Percentiles rank a stretch among this genome's conserved stretches.
These are phyloP conservation scores for Metaphire vulgaris DNA, from an alignment of 1,140 invertebrate species.

Conservation along the genomic window DNA sequence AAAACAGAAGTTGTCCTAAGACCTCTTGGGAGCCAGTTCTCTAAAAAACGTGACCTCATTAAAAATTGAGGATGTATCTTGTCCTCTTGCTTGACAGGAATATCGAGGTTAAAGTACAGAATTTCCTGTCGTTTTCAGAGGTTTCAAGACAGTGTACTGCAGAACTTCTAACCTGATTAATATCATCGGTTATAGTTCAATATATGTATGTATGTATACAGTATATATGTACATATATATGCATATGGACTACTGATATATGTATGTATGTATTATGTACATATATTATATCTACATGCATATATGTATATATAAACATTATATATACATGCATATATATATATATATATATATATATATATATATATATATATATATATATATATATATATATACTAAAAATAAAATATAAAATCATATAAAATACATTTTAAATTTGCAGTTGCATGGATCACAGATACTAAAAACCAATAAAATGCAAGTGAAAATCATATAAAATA, in stretches of 20 bases:
- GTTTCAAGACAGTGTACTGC: not conserved
- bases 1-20: no score
- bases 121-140: not conserved
- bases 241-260: not conserved
- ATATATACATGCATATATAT: no score
- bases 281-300: not conserved
- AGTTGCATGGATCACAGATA: no score
- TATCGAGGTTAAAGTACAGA: not conserved
- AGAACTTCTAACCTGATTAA: not conserved
- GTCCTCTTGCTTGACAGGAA: not conserved
- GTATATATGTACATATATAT: not conserved
- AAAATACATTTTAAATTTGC: no score
- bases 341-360: no score
- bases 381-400: no score
- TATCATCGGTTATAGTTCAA: not conserved
- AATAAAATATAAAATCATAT: no score
- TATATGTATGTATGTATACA: not conserved
- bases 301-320: slow-evolving; percentile 1
- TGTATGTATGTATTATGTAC: not conserved
- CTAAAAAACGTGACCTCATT: no score
- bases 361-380: no score
- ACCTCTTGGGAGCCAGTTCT: no score
- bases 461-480: no score
- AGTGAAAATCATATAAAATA: no score
- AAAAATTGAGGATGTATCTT: not conserved